phyloP scores from a whole-genome alignment of 2,797 vertebrate genomes.

The Bovichtus diacanthus region DNA sequence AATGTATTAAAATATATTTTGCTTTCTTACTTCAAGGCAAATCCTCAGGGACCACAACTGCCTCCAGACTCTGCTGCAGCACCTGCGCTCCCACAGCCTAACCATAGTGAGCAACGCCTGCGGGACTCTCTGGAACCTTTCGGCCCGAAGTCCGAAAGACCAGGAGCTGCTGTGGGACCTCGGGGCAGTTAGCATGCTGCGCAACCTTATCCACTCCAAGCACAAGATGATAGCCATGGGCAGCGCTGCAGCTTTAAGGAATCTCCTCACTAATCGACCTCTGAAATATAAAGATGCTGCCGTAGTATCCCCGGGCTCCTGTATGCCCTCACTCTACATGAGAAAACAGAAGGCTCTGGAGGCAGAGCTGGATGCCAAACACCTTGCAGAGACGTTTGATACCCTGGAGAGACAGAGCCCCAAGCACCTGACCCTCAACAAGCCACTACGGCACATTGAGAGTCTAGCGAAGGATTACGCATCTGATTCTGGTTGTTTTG shows the following conservation, averaged over 20 bases:
- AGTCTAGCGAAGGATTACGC: constrained; percentile 96
- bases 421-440: constrained; percentile 88
- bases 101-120: constrained; percentile 99
- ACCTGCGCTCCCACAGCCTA: constrained; percentile 97
- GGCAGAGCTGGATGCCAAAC: constrained; percentile 94
- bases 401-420: constrained; percentile 92
- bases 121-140: constrained; percentile 99
- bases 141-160: constrained; percentile 92
- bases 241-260: constrained; percentile 95
- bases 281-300: constrained; percentile 93
- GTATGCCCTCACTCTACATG: constrained; percentile 96
- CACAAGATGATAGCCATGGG: constrained; percentile 99
- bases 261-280: constrained; percentile 95
- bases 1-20: constrained; percentile 3
- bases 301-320: constrained; percentile 93
- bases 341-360: constrained; percentile 97
- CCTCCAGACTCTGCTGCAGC: constrained; percentile 96
- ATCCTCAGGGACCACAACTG: constrained; percentile 97
- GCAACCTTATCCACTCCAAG: constrained; percentile 98
- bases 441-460: constrained; percentile 92
- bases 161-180: constrained; percentile 99
- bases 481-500: constrained; percentile 97
- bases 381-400: constrained; percentile 94
- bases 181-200: constrained; percentile 96
- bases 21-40: constrained; percentile 83